Conservation (phyloP, 1,140 invertebrate genomes). For the Metopolophium dirhodum region DNA sequence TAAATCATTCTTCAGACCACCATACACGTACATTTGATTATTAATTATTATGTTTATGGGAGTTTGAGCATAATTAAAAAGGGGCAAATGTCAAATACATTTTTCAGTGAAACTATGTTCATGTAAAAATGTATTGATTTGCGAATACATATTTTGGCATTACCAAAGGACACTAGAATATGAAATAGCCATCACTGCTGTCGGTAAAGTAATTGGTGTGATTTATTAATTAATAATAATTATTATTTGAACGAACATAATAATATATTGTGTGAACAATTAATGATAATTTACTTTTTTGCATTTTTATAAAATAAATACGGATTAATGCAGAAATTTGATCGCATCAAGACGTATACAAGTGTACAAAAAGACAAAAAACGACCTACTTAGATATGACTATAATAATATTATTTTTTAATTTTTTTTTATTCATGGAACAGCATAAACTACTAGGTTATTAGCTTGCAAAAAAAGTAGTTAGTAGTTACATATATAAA, state of each 20-base stretch:
- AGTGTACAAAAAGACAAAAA: neutral
- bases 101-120: neutral
- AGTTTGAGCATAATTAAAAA: neutral
- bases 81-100: neutral
- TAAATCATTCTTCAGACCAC: conserved; percentile 13
- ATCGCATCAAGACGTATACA: neutral
- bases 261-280: neutral
- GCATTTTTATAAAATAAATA: neutral
- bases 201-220: neutral
- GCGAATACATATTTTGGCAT: neutral
- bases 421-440: too few species aligned
- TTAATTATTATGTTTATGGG: neutral
- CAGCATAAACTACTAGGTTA: too few species aligned
- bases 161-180: neutral
- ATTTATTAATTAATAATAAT: neutral
- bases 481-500: too few species aligned
- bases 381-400: neutral
- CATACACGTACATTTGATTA: neutral
- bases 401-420: neutral
- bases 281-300: neutral
- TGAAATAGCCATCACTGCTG: neutral
- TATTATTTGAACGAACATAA: neutral
- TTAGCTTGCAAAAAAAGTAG: too few species aligned
- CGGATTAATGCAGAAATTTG: neutral
- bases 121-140: neutral